Base-by-base conservation (phyloP, 92 coral and sea anemone genomes). In the Pocillopora meandrina region DNA sequence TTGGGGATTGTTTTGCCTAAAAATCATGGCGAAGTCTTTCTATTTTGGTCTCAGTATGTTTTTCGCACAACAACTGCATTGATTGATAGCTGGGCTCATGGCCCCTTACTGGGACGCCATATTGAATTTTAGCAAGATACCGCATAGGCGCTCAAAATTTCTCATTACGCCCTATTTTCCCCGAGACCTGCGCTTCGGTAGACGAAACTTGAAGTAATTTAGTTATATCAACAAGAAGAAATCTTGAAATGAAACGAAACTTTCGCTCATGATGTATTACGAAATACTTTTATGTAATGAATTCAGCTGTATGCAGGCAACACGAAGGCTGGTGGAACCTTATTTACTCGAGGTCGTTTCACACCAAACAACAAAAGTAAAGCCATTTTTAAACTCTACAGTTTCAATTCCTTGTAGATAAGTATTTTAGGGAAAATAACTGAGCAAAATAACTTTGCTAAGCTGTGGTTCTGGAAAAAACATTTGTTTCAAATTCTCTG, bases 61-160 rank as follows among this genome's bases (percentile, higher is more conserved):
- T 81, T 68, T 78, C 35, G 6, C 2, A 49, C 78, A 31, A 67
- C 15, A 67, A 67, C 21, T 23, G 35, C 31, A n/a, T 58, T 17
- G 60, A 81, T 21, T 23, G 69, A 71, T 59, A 34, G 61, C 12
- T 61, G 49, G 31, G 71, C 86, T 56, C 86, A 61, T 82, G 86
- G 69, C 79, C 74, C 31, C 68, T 58, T 56, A 12, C 55, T 26
- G 42, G 8, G 86, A 62, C 86, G 86, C 86, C 86, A 82, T 82
- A 42, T 82, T 82, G 79, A 71, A 72, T 71, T 65, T 59, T 61
- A 71, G 42, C 31, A 31, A 71, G 52, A 72, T 4, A 61, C 68
- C 20, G 61, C 63, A 18, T 66, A 17, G 58, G 4, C 18, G 35
- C 9, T 33, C 18, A 70, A 42, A n/a, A 47, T 23, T 2, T 16